Evolutionary conservation across 1,140 invertebrate species (phyloP).

Genomic region (Dufourea novaeangliae): DNA sequence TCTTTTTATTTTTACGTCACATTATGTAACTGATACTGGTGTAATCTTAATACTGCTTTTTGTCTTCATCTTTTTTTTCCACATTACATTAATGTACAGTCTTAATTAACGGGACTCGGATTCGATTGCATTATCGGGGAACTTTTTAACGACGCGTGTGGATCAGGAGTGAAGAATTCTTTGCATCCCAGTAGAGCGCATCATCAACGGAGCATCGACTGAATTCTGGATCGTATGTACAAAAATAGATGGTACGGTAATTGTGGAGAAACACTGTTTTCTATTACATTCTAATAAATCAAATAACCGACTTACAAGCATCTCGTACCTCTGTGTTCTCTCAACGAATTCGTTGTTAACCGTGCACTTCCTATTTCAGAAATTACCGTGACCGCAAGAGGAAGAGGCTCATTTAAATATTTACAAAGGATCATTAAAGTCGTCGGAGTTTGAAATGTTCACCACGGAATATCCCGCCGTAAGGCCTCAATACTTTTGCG

Average conservation of each 20-base stretch:
- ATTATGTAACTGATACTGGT: not conserved
- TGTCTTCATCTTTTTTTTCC: too few species aligned
- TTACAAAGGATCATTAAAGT: not conserved
- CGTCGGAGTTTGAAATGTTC: not conserved
- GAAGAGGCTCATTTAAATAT: not conserved
- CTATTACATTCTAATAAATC: too few species aligned
- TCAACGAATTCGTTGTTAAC: not conserved
- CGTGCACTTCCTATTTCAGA: too few species aligned
- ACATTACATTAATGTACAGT: too few species aligned
- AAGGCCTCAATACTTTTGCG: conserved; percentile 55
- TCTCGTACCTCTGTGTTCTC: too few species aligned
- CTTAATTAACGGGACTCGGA: too few species aligned
- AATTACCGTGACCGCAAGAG: not conserved
- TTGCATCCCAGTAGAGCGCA: not conserved
- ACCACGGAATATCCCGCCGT: not conserved
- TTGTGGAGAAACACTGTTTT: too few species aligned
- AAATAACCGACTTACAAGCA: too few species aligned
- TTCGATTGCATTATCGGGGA: too few species aligned
- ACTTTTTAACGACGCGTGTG: not conserved
- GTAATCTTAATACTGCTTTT: too few species aligned
- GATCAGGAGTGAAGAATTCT: not conserved
- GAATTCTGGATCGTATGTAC: not conserved
- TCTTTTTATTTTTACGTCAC: not conserved
- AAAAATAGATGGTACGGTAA: not conserved
- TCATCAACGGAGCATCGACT: not conserved